Base-by-base conservation (phyloP, 2,888 invertebrate genomes). In the Petrolisthes manimaculis region DNA sequence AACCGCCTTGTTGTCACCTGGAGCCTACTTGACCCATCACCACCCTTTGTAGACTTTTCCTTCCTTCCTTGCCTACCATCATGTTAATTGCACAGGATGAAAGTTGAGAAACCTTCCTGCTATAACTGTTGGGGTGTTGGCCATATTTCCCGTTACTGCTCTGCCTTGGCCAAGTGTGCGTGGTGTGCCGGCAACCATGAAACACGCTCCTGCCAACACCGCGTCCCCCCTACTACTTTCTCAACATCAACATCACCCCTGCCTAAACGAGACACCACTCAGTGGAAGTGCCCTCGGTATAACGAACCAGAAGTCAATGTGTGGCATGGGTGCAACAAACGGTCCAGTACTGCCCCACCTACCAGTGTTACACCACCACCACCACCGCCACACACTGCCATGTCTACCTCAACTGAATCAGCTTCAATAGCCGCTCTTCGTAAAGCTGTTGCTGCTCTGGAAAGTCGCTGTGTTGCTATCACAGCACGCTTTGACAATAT, bases 81-180 rank as follows among this genome's bases (percentile, higher is more conserved):
- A 6, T 87, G 83, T 67, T 21, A 83, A 69, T 14, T 83, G n/a
- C 18, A 24, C 61, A 87, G 54, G 54, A 83, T 87, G 77, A 24
- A 55, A 53, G 51, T n/a, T 53, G 75, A 86, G 56, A 51, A 53
- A 21, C 77, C 75, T 12, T 51, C 77, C 51, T 75, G 77, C 51
- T 86, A n/a, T 61, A 86, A 61, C 37, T 86, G 75, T 54, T 82
- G 61, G 75, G 56, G 61, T 37, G 51, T 86, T n/a, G 86, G 79
- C n/a, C 86, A 86, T 54, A 83, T 83, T n/a, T 83, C 77, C 61
- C 56, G 9, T 18, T 87, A 87, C 83, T 87, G 83, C 69, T 67
- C 83, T 69, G 78, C 67, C 24, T 4, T 51, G n/a, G 61, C 74
- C 9, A 86, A 86, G 51, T 86, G 86, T 83, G 86, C 56, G 18